phyloP scores from a whole-genome alignment of 2,888 invertebrate genomes.

The Meliscaeva auricollis region DNA sequence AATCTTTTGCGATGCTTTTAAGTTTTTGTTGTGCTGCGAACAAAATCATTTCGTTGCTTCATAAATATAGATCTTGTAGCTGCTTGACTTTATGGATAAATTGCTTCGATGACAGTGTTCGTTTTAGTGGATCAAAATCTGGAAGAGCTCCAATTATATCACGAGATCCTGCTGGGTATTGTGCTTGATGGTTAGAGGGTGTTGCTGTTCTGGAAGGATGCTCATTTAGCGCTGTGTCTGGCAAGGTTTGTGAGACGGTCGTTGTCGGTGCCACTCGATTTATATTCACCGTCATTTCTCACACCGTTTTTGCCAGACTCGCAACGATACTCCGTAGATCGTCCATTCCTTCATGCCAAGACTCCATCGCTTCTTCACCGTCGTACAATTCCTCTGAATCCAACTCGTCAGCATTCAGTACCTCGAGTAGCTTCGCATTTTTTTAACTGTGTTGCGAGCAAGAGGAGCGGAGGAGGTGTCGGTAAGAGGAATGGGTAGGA shows the following conservation, averaged over 20 bases:
- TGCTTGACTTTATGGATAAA: conserved; percentile 16
- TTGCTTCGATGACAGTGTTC: not conserved
- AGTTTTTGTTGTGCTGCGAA: conserved; percentile 27
- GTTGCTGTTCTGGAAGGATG: too few species aligned
- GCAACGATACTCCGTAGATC: conserved; percentile 23
- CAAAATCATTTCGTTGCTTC: conserved; percentile 64
- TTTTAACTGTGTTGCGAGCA: too few species aligned
- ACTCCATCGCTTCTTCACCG: not conserved
- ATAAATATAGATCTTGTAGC: conserved; percentile 15
- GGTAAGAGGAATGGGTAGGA: too few species aligned
- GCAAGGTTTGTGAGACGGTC: not conserved
- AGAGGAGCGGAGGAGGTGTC: too few species aligned
- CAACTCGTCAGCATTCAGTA: conserved; percentile 15
- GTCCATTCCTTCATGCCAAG: conserved; percentile 20
- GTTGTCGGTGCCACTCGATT: not conserved
- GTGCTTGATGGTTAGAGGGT: not conserved
- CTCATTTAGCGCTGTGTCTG: too few species aligned
- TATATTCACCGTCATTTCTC: conserved; percentile 9
- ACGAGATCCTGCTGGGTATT: conserved; percentile 16
- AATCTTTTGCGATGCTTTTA: conserved; percentile 10
- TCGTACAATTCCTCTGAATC: not conserved
- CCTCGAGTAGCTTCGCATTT: too few species aligned
- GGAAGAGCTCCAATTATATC: conserved; percentile 20
- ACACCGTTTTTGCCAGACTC: conserved; percentile 30
- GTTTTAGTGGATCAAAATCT: conserved; percentile 15